Conservation (phyloP, 2,113 vertebrate species). For the Thryonomys swinderianus region DNA sequence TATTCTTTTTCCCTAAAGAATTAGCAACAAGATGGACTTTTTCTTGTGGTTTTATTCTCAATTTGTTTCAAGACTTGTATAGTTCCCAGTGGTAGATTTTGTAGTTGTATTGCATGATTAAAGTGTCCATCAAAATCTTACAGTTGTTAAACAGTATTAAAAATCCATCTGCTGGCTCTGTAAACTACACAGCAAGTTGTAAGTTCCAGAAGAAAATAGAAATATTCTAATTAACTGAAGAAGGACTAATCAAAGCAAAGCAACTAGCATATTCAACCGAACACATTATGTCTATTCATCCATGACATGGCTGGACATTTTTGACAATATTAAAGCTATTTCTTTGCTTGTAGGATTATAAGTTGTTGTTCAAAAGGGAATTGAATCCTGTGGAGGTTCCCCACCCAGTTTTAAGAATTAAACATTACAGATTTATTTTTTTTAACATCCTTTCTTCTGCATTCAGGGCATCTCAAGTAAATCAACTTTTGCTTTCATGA, state of each 20-base stretch:
- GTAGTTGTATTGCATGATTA: slow-evolving; percentile 71
- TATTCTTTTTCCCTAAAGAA: slow-evolving; percentile 36
- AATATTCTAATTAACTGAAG: slow-evolving; percentile 70
- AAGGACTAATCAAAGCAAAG: slow-evolving; percentile 69
- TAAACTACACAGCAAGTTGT: slow-evolving; percentile 54
- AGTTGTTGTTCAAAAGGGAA: slow-evolving; percentile 46
- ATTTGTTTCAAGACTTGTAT: slow-evolving; percentile 53
- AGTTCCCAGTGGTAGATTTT: slow-evolving; percentile 72
- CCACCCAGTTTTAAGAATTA: slow-evolving; percentile 25
- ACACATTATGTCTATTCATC: slow-evolving; percentile 62
- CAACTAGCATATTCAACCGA: slow-evolving; percentile 67
- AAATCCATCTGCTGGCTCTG: slow-evolving; percentile 55
- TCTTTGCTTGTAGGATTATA: slow-evolving; percentile 32
- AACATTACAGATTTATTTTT: slow-evolving; percentile 52
- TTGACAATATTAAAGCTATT: slow-evolving; percentile 60
- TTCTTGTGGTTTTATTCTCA: slow-evolving; percentile 71
- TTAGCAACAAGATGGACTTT: not conserved
- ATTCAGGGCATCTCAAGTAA: slow-evolving; percentile 30
- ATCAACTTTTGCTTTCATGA: not conserved
- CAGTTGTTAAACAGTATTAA: slow-evolving; percentile 67
- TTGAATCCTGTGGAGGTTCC: not conserved
- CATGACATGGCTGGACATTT: slow-evolving; percentile 53
- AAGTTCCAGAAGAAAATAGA: slow-evolving; percentile 57
- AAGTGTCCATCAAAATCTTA: slow-evolving; percentile 60
- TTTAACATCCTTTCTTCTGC: slow-evolving; percentile 9